Percentiles rank a stretch among this genome's conserved stretches.
Evolutionary conservation across 1,140 invertebrate genomes (phyloP).

Genomic region (Penaeus indicus): DNA sequence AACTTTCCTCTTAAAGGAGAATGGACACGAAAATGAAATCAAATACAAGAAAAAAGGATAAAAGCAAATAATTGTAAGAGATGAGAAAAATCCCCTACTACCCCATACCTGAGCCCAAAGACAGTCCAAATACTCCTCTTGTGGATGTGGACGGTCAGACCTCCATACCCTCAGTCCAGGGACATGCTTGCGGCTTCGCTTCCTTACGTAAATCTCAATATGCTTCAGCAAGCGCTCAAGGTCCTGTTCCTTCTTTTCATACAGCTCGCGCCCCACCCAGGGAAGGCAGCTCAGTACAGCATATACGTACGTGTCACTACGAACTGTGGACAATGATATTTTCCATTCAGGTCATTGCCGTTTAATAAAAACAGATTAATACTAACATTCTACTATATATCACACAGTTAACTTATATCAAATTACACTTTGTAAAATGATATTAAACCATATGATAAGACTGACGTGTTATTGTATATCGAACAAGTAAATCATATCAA

Average conservation of each 20-base stretch:
- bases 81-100: background rate
- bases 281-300: slow-evolving; percentile 94
- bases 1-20: too few relatives aligned
- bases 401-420: background rate
- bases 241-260: slow-evolving; percentile 96
- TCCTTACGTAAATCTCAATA: slow-evolving; percentile 96
- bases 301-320: slow-evolving; percentile 96
- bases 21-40: too few relatives aligned
- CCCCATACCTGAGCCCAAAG: slow-evolving; percentile 87
- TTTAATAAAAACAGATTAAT: background rate
- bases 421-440: background rate
- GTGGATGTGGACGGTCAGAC: slow-evolving; percentile 90
- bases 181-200: slow-evolving; percentile 91
- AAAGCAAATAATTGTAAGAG: background rate
- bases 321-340: slow-evolving; percentile 70
- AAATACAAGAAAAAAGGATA: background rate
- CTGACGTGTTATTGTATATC: too few relatives aligned
- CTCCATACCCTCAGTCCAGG: slow-evolving; percentile 93
- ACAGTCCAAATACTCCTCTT: slow-evolving; percentile 99
- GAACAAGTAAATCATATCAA: background rate
- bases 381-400: background rate
- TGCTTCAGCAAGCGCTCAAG: slow-evolving; percentile 90
- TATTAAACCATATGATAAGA: too few relatives aligned
- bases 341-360: too few relatives aligned
- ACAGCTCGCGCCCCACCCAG: slow-evolving; percentile 95